Evolutionary conservation across 2,113 vertebrate species (phyloP), one percentile per base, ranked within the genome.

Genomic region (Anguilla rostrata): DNA sequence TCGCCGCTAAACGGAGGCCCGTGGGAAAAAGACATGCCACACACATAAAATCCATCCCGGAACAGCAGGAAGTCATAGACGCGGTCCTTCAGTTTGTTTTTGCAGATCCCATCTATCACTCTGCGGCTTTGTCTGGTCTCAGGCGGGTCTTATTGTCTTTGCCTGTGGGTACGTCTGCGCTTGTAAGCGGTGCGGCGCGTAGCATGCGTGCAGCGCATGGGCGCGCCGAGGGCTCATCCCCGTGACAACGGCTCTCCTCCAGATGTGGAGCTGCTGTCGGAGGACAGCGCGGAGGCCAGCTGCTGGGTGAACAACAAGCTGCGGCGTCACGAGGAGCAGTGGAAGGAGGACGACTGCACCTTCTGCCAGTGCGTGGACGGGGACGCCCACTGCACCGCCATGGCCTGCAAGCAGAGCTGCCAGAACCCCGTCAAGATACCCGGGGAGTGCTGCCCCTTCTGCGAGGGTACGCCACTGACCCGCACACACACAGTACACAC

Each of bases 341-440:
- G 96, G 96, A 96, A 95, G 84, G 95, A 96, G 87, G 96, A 96
- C 5, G 95, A 96, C 92, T 96, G 95, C 90, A 96, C 96, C 26
- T 96, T 96, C 91, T 96, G 96, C 88, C 95, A 96, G 90, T 96
- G 96, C 81, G 94, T 95, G 87, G 94, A 96, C 8, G 95, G 95
- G 15, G 95, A 95, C 0, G 92, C 93, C 0, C 96, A 95, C 92
- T 96, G 96, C 90, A 96, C 95, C 0, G 96, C 96, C 82, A 96
- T 96, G 96, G 95, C 95, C 92, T 96, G 96, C 93, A 96, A 96
- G 82, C 96, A 96, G 92, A 96, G 93, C 90, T 96, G 96, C 85
- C 95, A 95, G 53, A 95, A 95, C 89, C 96, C 96, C 0, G 94
- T 96, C 83, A 96, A 96, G 90, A 95, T 96, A 82, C 95, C 95